Evolutionary conservation across 2,113 vertebrate genomes (phyloP).

Genomic region (Todiramphus saurophagus): DNA sequence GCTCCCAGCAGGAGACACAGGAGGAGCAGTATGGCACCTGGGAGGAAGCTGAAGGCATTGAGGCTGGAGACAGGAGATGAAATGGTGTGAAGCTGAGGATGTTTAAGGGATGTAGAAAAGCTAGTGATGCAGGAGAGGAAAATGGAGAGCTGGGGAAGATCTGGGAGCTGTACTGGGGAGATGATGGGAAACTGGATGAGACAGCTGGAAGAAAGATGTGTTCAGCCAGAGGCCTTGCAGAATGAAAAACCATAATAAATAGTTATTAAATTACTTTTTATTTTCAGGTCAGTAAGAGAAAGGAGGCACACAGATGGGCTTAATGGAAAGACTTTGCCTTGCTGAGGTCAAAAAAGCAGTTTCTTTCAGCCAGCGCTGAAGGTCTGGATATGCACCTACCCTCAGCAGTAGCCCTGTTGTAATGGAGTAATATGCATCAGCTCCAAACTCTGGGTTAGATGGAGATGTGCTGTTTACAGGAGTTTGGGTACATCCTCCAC

Average conservation of each 20-base stretch:
- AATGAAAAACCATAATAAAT: not conserved
- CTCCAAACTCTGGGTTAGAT: not conserved
- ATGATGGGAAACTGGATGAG: accelerated
- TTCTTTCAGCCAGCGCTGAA: not conserved
- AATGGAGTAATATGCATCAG: not conserved
- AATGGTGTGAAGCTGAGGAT: not conserved
- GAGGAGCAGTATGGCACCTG: not conserved
- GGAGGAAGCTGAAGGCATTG: not conserved
- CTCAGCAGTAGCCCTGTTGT: not conserved
- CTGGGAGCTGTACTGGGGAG: not conserved
- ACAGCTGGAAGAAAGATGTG: not conserved
- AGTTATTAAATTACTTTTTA: not conserved
- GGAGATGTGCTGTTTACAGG: not conserved
- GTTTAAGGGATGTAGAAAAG: not conserved
- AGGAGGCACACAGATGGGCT: not conserved
- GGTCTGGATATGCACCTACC: not conserved
- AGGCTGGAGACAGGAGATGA: not conserved
- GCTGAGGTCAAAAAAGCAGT: not conserved
- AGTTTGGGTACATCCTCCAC: not conserved
- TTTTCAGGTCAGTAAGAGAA: not conserved
- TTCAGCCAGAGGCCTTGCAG: not conserved
- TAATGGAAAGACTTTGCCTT: not conserved
- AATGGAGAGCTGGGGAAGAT: not conserved
- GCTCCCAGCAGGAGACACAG: accelerated
- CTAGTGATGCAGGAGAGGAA: not conserved